These are phyloP conservation scores for Leucoma salicis DNA, from an alignment of 2,888 invertebrate genomes.

Conservation along the genomic window DNA sequence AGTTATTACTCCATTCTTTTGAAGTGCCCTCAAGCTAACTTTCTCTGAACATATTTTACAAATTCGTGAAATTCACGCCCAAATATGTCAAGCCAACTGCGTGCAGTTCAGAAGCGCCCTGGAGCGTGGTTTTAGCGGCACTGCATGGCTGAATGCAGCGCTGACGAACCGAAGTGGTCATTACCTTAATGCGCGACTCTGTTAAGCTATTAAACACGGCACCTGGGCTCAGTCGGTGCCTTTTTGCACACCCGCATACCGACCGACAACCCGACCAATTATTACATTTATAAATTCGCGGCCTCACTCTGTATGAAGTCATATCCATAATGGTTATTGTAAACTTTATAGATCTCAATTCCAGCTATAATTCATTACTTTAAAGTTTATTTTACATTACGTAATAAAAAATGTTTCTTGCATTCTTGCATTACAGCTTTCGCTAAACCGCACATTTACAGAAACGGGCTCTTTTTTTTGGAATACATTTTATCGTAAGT, in stretches of 20 bases:
- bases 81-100: conserved; percentile 6
- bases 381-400: conserved; percentile 12
- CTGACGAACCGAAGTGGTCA: conserved; percentile 43
- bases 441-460: conserved; percentile 61
- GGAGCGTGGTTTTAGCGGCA: conserved; percentile 46
- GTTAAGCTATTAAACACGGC: conserved; percentile 65
- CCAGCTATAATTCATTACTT: conserved; percentile 21
- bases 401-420: conserved; percentile 49
- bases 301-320: conserved; percentile 53
- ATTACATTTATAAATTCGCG: conserved; percentile 65
- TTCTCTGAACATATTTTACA: not conserved
- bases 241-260: conserved; percentile 47
- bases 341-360: conserved; percentile 34
- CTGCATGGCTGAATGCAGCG: conserved; percentile 30
- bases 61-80: conserved; percentile 1
- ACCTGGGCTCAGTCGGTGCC: conserved; percentile 52
- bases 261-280: conserved; percentile 60
- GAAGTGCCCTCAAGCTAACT: not conserved
- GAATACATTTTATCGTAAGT: conserved; percentile 65
- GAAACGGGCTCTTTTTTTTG: conserved; percentile 66
- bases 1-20: not conserved
- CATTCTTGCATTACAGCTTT: conserved; percentile 48
- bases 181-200: conserved; percentile 67
- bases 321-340: conserved; percentile 60
- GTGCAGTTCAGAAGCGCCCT: not conserved